Percentiles rank a stretch among this genome's conserved stretches.
Evolutionary conservation across 2,113 vertebrate genomes (phyloP).

Genomic region (Xenus cinereus): DNA sequence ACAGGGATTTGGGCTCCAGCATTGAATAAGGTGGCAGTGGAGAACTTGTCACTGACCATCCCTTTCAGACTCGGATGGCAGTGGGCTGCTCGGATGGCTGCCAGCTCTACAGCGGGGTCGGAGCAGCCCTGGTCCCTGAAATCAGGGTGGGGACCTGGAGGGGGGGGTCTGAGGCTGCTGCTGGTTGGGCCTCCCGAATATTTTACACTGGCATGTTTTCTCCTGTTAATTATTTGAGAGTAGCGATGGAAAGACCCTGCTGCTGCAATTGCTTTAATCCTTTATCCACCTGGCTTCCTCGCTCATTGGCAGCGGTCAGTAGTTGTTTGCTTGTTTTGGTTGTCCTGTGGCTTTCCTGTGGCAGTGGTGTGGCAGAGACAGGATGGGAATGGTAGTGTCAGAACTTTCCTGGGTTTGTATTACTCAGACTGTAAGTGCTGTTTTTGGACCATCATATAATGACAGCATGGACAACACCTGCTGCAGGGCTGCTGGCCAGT

Average conservation of each 20-base stretch:
- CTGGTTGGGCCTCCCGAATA: not conserved
- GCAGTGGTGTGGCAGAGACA: not conserved
- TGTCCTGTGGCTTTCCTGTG: not conserved
- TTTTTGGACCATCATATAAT: not conserved
- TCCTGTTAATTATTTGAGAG: not conserved
- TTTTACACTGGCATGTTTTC: not conserved
- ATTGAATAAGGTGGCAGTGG: not conserved
- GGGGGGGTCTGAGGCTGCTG: not conserved
- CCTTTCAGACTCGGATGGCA: fast-evolving
- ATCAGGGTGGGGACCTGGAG: not conserved
- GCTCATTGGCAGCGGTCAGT: too few species aligned
- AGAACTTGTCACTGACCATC: not conserved
- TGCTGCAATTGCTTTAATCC: not conserved
- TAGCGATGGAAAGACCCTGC: not conserved
- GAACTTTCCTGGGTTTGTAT: not conserved
- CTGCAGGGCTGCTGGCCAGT: not conserved
- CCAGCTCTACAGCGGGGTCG: too few species aligned
- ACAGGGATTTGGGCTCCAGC: not conserved
- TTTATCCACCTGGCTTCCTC: not conserved
- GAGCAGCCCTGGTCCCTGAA: not conserved
- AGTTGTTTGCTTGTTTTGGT: not conserved
- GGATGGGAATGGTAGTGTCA: too few species aligned
- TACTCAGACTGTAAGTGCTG: not conserved
- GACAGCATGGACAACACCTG: not conserved
- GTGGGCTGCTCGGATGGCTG: not conserved